Evolutionary conservation across 2,113 vertebrate genomes (phyloP).

Genomic region (Tachuris rubrigastra): DNA sequence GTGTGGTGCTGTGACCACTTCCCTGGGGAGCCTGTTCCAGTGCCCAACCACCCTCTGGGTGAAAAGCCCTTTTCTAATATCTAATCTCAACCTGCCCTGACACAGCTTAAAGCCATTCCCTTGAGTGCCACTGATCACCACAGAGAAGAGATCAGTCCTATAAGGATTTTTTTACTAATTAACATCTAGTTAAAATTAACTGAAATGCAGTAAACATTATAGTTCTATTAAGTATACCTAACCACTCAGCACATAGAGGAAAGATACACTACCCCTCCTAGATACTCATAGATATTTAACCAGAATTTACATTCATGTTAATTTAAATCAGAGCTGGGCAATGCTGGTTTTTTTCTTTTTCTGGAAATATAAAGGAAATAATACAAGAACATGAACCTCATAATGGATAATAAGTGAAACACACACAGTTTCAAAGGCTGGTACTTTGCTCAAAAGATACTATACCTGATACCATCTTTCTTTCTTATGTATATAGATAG

Average conservation of each 20-base stretch:
- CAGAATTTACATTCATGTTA: not conserved
- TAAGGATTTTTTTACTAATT: not conserved
- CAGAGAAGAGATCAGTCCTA: not conserved
- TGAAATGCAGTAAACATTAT: not conserved
- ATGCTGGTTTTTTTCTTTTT: accelerated
- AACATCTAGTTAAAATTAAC: not conserved
- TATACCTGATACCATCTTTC: not conserved
- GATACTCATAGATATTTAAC: not conserved
- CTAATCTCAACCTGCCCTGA: not conserved
- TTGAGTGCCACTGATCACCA: not conserved
- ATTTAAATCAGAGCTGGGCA: not conserved
- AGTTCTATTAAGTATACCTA: not conserved
- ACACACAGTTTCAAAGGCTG: not conserved
- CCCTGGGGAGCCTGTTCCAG: not conserved
- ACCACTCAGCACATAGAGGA: not conserved
- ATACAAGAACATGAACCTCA: not conserved
- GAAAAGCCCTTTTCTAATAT: not conserved
- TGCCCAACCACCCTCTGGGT: not conserved
- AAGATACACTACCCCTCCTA: accelerated
- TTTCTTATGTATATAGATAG: not conserved
- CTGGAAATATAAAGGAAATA: not conserved
- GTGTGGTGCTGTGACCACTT: not conserved
- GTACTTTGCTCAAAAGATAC: not conserved
- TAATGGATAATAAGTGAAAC: not conserved
- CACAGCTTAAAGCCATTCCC: not conserved